Evolutionary conservation across 2,888 invertebrate species (phyloP), one percentile per base, ranked within the genome.

Genomic region (Hemicrepidius hirtus): DNA sequence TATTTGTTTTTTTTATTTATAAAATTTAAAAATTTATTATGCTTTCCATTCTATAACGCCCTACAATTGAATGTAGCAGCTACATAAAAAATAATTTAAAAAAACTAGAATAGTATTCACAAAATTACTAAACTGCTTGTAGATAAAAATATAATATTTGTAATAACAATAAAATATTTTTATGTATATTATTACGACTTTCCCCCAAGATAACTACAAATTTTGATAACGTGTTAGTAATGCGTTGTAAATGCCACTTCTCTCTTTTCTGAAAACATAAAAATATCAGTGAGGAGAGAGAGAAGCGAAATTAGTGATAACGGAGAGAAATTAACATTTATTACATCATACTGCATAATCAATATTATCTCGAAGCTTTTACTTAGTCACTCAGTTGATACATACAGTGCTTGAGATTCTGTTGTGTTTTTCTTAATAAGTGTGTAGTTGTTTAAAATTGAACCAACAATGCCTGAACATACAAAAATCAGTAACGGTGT

Each of bases 401-500:
- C 21, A 40, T 20, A 16, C 57, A 21, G 37, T 12, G 37, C 57
- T 18, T 7, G 16, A 16, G 20, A 37, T 35, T 20, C n/a, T 10
- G 49, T 49, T 21, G 13, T 46, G 9, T 10, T 46, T 2, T 46
- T 46, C 4, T n/a, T n/a, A n/a, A n/a, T n/a, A n/a, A n/a, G n/a
- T n/a, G n/a, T n/a, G n/a, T n/a, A n/a, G n/a, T n/a, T n/a, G n/a
- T 46, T 18, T 18, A 46, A 53, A 50, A 50, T 50, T 49, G 2
- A 1, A 46, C 10, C 9, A 21, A 66, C 32, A 53, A 66, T 66
- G 66, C 66, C 66, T 4, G 66, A 66, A 28, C 62, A 62, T 28
- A 57, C 35, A 50, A 4, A 6, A 1, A 16, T 16, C 28, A 53
- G 12, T 53, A 21, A 10, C 57, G 37, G 12, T 13, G 12, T 24